These are phyloP conservation scores for Leptinotarsa juncta DNA, from an alignment of 2,888 invertebrate genomes.

Conservation along the genomic window DNA sequence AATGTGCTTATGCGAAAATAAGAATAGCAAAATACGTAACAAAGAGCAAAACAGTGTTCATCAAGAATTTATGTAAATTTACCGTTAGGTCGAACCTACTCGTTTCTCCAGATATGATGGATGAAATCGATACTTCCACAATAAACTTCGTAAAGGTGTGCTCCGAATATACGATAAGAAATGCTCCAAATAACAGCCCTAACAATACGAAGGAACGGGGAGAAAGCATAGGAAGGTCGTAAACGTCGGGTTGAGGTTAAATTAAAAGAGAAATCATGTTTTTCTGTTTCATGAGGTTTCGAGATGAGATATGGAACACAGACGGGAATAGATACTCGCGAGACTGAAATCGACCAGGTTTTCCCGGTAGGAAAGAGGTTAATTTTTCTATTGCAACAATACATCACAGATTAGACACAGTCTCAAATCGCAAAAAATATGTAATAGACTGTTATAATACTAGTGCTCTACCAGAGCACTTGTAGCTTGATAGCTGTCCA, in stretches of 20 bases:
- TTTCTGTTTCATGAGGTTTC: constrained; percentile 2
- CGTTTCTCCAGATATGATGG: constrained; percentile 24
- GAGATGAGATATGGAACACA: not conserved
- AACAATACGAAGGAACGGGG: not conserved
- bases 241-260: not conserved
- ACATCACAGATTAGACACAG: too few relatives aligned
- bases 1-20: not conserved
- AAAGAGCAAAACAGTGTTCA: constrained; percentile 36
- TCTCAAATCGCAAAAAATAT: too few relatives aligned
- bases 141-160: constrained; percentile 4
- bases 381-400: too few relatives aligned
- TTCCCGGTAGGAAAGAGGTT: not conserved
- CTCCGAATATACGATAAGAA: constrained; percentile 17
- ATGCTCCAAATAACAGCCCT: not conserved
- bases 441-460: too few relatives aligned
- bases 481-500: too few relatives aligned
- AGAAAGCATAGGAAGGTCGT: not conserved
- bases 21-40: constrained; percentile 7
- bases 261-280: constrained; percentile 9
- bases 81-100: constrained; percentile 24
- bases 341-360: not conserved
- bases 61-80: constrained; percentile 31
- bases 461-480: too few relatives aligned
- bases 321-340: not conserved
- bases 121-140: constrained; percentile 18